phyloP scores from a whole-genome alignment of 2,113 vertebrate species.

The Colius striatus region DNA sequence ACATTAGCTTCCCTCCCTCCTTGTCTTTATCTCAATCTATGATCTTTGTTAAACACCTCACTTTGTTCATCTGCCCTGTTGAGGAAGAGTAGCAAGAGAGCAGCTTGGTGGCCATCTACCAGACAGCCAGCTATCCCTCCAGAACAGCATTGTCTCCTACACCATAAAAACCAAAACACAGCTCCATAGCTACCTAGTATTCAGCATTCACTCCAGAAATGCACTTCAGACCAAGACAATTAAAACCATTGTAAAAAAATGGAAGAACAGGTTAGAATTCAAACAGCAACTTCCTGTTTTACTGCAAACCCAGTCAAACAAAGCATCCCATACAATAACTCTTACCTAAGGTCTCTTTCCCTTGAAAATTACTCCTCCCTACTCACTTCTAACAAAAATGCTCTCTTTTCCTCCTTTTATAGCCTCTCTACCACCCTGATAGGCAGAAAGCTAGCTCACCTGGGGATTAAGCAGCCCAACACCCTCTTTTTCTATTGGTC shows the following conservation, averaged over 20 bases:
- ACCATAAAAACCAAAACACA: neutral
- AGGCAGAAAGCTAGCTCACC: neutral
- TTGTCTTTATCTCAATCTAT: neutral
- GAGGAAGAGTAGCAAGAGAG: neutral
- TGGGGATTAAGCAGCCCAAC: neutral
- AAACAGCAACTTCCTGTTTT: neutral
- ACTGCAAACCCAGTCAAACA: neutral
- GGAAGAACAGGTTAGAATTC: neutral
- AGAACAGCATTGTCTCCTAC: neutral
- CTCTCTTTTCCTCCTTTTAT: neutral
- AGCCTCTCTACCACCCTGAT: neutral
- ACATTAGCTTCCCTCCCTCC: fast-evolving
- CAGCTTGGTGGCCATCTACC: neutral
- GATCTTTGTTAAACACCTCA: neutral
- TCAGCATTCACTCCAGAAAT: neutral
- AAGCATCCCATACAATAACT: neutral
- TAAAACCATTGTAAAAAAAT: neutral
- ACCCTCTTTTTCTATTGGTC: neutral
- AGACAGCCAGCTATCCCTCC: neutral
- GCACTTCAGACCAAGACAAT: neutral
- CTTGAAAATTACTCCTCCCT: neutral
- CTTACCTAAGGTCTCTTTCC: neutral
- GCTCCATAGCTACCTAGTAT: neutral
- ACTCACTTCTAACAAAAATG: neutral
- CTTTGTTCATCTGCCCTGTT: neutral